These are phyloP conservation scores for Catocala sponsa DNA, from an alignment of 2,888 invertebrate species.

Conservation along the genomic window DNA sequence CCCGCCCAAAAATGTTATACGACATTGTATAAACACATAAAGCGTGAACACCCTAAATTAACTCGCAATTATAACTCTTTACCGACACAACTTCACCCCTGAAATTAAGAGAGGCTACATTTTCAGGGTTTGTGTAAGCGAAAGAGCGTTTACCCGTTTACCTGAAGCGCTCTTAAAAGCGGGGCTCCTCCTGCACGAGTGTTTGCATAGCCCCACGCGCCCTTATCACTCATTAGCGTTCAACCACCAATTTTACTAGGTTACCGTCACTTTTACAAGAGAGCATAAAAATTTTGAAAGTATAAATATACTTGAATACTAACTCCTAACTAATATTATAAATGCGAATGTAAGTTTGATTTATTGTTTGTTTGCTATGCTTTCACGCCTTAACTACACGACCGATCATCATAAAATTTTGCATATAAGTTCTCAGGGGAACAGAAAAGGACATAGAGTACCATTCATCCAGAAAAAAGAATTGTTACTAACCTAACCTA, in stretches of 20 bases:
- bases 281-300: too few relatives aligned
- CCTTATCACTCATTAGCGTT: constrained; percentile 49
- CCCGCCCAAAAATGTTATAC: too few relatives aligned
- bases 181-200: constrained; percentile 56
- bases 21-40: neutral
- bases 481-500: too few relatives aligned
- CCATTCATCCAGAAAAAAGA: too few relatives aligned
- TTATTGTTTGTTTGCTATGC: too few relatives aligned
- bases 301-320: too few relatives aligned
- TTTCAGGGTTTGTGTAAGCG: constrained; percentile 54
- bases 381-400: too few relatives aligned
- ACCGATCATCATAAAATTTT: too few relatives aligned
- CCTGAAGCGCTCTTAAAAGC: constrained; percentile 60
- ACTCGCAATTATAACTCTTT: constrained; percentile 12
- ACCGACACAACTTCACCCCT: constrained; percentile 6
- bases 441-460: too few relatives aligned
- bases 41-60: constrained; percentile 4
- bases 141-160: constrained; percentile 65
- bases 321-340: too few relatives aligned
- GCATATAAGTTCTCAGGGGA: too few relatives aligned
- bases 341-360: too few relatives aligned
- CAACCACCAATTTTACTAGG: constrained; percentile 13
- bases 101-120: constrained; percentile 63
- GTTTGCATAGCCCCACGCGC: constrained; percentile 57
- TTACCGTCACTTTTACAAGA: neutral